These are phyloP conservation scores for Chascanopsetta lugubris DNA, from an alignment of 2,113 vertebrate genomes.

Conservation along the genomic window DNA sequence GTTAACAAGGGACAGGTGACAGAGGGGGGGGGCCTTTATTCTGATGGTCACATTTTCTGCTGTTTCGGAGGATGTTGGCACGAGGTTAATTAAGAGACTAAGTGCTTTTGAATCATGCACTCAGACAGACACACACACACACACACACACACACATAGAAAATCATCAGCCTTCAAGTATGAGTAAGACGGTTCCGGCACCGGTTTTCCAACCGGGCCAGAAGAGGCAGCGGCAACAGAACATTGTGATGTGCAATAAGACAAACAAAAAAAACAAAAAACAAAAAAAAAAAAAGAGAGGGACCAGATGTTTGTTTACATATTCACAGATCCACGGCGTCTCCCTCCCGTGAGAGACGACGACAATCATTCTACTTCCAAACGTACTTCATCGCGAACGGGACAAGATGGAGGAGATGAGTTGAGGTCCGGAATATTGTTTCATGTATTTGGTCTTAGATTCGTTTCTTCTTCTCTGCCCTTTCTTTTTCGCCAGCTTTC, in stretches of 20 bases:
- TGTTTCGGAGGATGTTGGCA: constrained; percentile 39
- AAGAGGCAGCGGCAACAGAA: constrained; percentile 8
- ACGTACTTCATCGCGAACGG: neutral
- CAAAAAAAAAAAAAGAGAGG: no score
- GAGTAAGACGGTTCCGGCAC: constrained; percentile 12
- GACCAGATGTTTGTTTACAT: no score
- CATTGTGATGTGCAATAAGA: no score
- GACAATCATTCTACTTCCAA: neutral
- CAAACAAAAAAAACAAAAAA: no score
- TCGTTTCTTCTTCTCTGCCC: constrained; percentile 38
- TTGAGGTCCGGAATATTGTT: constrained; percentile 24
- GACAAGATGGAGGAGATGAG: constrained; percentile 5
- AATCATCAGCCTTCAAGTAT: constrained; percentile 37
- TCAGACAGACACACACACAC: constrained; percentile 5
- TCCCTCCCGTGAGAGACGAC: neutral
- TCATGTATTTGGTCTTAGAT: constrained; percentile 34
- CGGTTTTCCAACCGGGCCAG: constrained; percentile 10
- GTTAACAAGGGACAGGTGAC: constrained; percentile 29
- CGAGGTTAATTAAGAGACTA: constrained; percentile 14
- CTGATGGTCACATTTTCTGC: constrained; percentile 13
- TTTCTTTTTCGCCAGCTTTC: constrained; percentile 38
- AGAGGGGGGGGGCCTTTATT: constrained; percentile 3
- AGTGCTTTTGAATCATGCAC: constrained; percentile 1
- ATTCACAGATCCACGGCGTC: no score
- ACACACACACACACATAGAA: constrained; percentile 35